Percentiles rank a stretch among this genome's conserved stretches.
These are phyloP conservation scores for Zosterops pallidus DNA, from an alignment of 2,113 vertebrate species.

Conservation along the genomic window DNA sequence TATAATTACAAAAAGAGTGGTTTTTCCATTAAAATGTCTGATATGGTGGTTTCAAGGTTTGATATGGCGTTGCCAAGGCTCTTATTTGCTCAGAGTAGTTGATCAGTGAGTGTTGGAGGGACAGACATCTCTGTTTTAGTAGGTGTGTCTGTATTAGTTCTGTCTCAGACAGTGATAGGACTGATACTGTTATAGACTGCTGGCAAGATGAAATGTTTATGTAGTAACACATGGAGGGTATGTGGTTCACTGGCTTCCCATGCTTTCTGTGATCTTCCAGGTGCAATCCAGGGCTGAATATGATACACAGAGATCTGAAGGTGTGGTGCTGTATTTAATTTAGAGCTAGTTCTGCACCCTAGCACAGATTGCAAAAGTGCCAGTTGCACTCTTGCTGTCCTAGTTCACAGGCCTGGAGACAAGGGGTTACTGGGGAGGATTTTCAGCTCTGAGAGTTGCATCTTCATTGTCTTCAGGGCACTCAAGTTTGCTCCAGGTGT, in stretches of 20 bases:
- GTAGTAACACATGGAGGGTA: neutral
- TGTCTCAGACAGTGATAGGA: neutral
- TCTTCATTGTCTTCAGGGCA: neutral
- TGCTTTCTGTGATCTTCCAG: neutral
- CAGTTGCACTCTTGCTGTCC: neutral
- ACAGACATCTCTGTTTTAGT: neutral
- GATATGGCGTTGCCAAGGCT: neutral
- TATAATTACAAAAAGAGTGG: accelerated
- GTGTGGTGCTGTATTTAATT: neutral
- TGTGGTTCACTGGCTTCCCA: accelerated
- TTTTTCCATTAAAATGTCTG: neutral
- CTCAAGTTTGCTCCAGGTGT: neutral
- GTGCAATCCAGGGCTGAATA: neutral
- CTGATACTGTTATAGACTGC: neutral
- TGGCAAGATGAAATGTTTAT: neutral
- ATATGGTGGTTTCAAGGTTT: neutral
- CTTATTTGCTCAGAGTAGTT: neutral
- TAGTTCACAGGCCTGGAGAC: neutral
- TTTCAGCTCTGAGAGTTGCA: neutral
- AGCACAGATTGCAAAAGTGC: neutral
- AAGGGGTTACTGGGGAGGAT: neutral
- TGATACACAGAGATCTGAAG: neutral
- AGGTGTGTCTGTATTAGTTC: neutral
- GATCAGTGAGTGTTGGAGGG: neutral
- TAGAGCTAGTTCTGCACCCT: neutral